phyloP scores from a whole-genome alignment of 2,113 vertebrate genomes.

The Mesoclemmys tuberculata region DNA sequence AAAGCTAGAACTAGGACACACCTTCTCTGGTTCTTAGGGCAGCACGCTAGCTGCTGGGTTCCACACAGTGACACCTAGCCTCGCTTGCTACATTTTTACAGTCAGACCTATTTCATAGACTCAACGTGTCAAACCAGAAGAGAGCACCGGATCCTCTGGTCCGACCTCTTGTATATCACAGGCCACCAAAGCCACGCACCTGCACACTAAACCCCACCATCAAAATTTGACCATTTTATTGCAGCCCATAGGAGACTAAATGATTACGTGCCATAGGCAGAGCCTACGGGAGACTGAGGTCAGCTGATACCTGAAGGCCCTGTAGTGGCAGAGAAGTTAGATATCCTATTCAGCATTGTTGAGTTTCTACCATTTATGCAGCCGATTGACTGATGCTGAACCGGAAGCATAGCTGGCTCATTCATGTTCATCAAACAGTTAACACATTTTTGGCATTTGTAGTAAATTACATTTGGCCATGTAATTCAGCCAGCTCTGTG shows the following conservation, averaged over 20 bases:
- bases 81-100: background rate
- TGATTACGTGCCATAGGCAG: too few species aligned
- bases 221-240: too few species aligned
- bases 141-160: background rate
- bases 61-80: background rate
- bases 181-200: too few species aligned
- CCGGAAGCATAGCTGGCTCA: background rate
- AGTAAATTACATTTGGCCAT: background rate
- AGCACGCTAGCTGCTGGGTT: too few species aligned
- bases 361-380: background rate
- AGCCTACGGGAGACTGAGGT: background rate
- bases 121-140: background rate
- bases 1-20: background rate
- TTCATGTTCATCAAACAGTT: too few species aligned
- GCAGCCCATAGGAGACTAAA: background rate
- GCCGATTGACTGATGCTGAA: background rate
- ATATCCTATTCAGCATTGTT: background rate
- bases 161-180: background rate
- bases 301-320: background rate
- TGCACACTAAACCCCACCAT: background rate
- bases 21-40: background rate
- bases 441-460: background rate
- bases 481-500: background rate
- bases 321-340: background rate
- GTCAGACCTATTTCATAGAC: background rate